Evolutionary conservation across 2,797 vertebrate genomes (phyloP), one percentile per base, ranked within the genome.

Genomic region (Dendrocincla tyrannina): DNA sequence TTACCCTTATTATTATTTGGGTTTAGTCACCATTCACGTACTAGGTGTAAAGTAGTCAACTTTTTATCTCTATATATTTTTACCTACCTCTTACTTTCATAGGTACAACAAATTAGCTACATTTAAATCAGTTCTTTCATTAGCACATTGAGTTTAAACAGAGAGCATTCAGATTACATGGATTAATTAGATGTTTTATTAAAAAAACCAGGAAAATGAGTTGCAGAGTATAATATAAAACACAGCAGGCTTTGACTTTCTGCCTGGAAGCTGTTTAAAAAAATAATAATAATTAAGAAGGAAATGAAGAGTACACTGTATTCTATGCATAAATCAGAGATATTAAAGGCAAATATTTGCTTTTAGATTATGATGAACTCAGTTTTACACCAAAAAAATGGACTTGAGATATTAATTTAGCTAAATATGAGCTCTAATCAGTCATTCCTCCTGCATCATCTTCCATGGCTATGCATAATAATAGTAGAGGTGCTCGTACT

Each of bases 221-320:
- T 97, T 97, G 93, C 96, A 91, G 91, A 91, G 33, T 86, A 96
- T 96, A 97, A 97, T 98, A 97, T 91, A 96, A 97, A 97, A 97
- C 96, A 96, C 97, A 98, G 97, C 97, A 97, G 96, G 97, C 96
- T 98, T 97, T 97, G 97, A 97, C 97, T 97, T 97, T 98, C 95
- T 98, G 97, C 97, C 89, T 94, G 50, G 88, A 98, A 98, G 95
- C 96, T 96, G 96, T 97, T 98, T 97, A 76, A 90, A 97, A 98
- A 96, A 97, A 97, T 94, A 97, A 97, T 96, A 97, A 97, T 97
- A 98, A 97, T 98, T 97, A 98, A 98, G 96, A 97, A 96, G 90
- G 96, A 98, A 94, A 92, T 94, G 93, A 98, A 95, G 89, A 96
- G 92, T 95, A 98, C 96, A 96, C 94, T 96, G 94, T 96, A 97